Conservation (phyloP, 2,113 vertebrate species). For the Seriola quinqueradiata region DNA sequence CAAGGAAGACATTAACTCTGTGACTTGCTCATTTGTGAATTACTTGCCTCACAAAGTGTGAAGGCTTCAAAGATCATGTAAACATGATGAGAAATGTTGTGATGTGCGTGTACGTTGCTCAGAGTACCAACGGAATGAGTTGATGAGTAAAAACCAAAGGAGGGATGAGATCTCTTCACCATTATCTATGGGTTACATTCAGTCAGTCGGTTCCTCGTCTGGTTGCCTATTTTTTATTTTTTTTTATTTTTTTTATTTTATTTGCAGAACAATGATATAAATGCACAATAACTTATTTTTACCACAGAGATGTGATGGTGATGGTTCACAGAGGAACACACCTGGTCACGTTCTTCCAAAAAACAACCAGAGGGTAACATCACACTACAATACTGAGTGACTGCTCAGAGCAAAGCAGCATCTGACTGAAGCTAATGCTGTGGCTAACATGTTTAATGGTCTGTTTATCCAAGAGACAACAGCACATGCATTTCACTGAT, state of each 20-base stretch:
- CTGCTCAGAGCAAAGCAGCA: conserved; percentile 47
- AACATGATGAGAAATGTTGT: conserved; percentile 39
- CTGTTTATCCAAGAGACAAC: conserved; percentile 66
- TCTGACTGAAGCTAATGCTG: conserved; percentile 62
- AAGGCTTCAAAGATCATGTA: conserved; percentile 44
- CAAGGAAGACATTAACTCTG: conserved; percentile 68
- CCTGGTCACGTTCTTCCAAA: conserved; percentile 20
- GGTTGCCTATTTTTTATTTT: conserved; percentile 63
- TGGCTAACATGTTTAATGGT: conserved; percentile 65
- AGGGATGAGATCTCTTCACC: conserved; percentile 70
- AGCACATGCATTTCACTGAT: conserved; percentile 77
- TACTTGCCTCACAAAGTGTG: conserved; percentile 19
- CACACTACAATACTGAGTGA: conserved; percentile 56
- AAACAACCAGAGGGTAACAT: conserved; percentile 44
- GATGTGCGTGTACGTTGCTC: conserved; percentile 21
- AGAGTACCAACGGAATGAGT: conserved; percentile 65
- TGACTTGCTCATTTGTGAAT: conserved; percentile 21
- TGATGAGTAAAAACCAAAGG: conserved; percentile 56
- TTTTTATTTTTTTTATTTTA: neutral
- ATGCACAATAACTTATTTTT: conserved; percentile 70
- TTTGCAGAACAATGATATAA: conserved; percentile 73
- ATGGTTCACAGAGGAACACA: conserved; percentile 29
- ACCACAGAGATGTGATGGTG: conserved; percentile 53
- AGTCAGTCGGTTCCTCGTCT: conserved; percentile 85
- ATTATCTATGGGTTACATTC: conserved; percentile 83